Evolutionary conservation across 2,888 invertebrate genomes (phyloP), one percentile per base, ranked within the genome.

Genomic region (Cecidostiba fungosa): DNA sequence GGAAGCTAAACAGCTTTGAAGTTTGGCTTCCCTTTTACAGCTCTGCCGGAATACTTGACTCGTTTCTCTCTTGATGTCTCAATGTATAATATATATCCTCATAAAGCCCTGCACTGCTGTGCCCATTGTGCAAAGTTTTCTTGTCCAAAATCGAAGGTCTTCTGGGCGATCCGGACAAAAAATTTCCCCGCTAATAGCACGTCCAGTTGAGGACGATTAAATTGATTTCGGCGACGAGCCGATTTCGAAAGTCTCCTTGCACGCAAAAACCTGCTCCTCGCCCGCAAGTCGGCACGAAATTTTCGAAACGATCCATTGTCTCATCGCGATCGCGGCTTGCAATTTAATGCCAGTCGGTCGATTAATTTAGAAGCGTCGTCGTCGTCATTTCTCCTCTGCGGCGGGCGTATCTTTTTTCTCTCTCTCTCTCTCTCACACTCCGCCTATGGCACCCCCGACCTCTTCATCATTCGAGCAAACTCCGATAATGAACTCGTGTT

Each of bases 1-100:
- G 66, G 32, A 77, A 79, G 66, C 84, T 84, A 84, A 86, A 84
- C 84, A 84, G 84, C 84, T 86, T 84, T 78, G 73, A 26, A 82
- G 62, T 79, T 83, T 72, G 73, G 47, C 82, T 85, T 77, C 73
- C 43, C 79, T 79, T 82, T 81, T 79, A 81, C 85, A 79, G 69
- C 70, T 54, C 23, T 32, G 77, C 23, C 23, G 62, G 54, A 23
- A 77, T 77, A 84, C 77, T 83, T 59, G 26, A 70, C 50, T 50
- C 66, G 43, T 78, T 73, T 76, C 62, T 85, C 47, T 47, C 83
- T 80, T 76, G 86, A 86, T 83, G 83, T 72, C 86, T 86, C 80
- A 86, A 86, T 86, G 43, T 10, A 10, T 83, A 10, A 83, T 83
- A 83, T 83, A 10, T 16, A 77, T 70, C 70, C 76, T 73, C 79